Conservation (phyloP, 2,113 vertebrate species). For the Crotalus horridus region DNA sequence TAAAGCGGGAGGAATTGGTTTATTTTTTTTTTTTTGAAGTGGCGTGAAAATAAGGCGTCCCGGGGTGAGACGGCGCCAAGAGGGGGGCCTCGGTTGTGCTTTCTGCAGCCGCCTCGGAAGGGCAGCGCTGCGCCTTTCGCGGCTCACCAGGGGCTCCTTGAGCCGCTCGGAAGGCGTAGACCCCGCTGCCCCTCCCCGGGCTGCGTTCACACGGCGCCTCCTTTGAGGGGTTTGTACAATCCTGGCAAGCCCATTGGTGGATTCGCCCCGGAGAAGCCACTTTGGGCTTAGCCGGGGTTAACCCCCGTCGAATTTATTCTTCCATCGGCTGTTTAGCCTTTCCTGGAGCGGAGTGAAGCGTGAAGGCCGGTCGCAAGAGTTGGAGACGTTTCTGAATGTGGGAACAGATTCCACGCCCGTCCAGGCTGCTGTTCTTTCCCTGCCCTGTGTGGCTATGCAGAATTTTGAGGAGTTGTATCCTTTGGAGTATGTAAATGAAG, state of each 20-base stretch:
- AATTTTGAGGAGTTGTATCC: background rate
- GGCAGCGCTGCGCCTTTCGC: background rate
- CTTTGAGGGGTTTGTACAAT: background rate
- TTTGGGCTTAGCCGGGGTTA: background rate
- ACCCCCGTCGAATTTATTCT: background rate
- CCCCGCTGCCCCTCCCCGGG: background rate
- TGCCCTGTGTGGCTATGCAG: background rate
- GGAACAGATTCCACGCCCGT: background rate
- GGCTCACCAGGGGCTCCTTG: background rate
- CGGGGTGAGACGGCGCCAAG: background rate
- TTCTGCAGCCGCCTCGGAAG: background rate
- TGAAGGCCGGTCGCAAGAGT: background rate
- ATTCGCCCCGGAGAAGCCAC: background rate
- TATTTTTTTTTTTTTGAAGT: background rate
- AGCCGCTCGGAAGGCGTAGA: background rate
- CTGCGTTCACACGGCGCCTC: background rate
- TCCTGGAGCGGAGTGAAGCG: background rate
- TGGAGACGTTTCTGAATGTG: background rate
- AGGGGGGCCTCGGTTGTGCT: background rate
- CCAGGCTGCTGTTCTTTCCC: background rate
- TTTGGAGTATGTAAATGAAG: background rate
- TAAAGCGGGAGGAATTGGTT: background rate
- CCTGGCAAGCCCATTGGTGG: background rate
- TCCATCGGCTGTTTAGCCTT: background rate
- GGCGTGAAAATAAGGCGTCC: background rate